Evolutionary conservation across 2,888 invertebrate genomes (phyloP).

Genomic region (Bugulina stolonifera): DNA sequence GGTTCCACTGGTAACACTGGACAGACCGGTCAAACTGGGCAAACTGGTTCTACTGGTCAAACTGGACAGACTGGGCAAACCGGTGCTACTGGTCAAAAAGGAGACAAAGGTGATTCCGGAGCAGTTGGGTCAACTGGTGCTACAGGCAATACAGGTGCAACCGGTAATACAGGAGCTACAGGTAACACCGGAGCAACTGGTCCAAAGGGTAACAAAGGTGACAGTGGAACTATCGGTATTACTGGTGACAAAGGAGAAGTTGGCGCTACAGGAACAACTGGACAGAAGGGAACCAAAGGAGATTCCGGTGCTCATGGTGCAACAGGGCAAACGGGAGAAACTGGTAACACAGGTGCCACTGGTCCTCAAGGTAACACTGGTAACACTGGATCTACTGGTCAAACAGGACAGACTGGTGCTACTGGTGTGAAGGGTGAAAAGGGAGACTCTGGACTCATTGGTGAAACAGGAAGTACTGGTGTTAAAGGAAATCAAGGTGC

Average conservation of each 20-base stretch:
- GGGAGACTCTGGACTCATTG: constrained; percentile 27
- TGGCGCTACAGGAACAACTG: constrained; percentile 19
- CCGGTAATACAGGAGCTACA: constrained; percentile 24
- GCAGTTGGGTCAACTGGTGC: not conserved
- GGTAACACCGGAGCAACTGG: constrained; percentile 16
- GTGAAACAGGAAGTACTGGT: constrained; percentile 14
- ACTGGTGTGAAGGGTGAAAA: not conserved
- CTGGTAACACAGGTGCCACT: constrained; percentile 25
- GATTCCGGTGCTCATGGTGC: constrained; percentile 19
- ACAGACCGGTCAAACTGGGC: constrained; percentile 5
- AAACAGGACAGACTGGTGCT: constrained; percentile 10
- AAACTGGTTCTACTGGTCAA: constrained; percentile 19
- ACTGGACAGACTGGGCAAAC: constrained; percentile 27
- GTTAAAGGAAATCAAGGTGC: constrained; percentile 2
- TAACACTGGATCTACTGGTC: not conserved
- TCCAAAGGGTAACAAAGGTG: constrained; percentile 3
- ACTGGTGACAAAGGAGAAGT: not conserved
- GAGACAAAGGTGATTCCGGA: constrained; percentile 17
- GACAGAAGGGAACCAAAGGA: constrained; percentile 13
- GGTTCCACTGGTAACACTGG: constrained; percentile 29
- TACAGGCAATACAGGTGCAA: constrained; percentile 24
- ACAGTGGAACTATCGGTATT: not conserved
- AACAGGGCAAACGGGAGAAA: constrained; percentile 18
- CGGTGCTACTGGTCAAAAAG: constrained; percentile 25
- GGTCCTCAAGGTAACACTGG: constrained; percentile 27